Base-by-base conservation (phyloP, 2,797 vertebrate species). In the Calcarius lapponicus region DNA sequence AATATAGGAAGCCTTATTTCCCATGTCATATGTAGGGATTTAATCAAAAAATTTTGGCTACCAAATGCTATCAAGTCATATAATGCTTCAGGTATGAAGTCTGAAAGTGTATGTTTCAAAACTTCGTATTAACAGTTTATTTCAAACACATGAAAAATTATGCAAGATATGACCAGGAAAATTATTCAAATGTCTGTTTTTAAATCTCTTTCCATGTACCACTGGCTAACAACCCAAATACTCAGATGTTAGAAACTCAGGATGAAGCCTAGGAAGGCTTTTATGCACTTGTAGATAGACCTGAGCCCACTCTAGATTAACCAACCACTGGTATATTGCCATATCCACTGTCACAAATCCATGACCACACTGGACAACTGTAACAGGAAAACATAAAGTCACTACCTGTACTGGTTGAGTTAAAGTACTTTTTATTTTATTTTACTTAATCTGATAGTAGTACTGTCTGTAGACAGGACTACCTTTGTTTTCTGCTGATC, bases 321-420 rank as follows among this genome's bases (percentile, higher is more conserved):
- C 12, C 1, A 1, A 56, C 9, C 74, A n/a, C 36, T 51, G 6
- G 2, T 34, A 17, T n/a, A 45, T 17, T 54, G 47, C 17, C 45
- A 50, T 80, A 79, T 18, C 43, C 10, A 29, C 26, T 48, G 42
- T 32, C 71, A 64, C 32, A 85, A 80, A 79, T 34, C 48, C 53
- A 40, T 56, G 51, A 42, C 28, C 2, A 0, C 28, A 51, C 0
- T 3, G 0, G 45, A 62, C 45, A 86, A 84, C 9, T 17, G 53
- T 36, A 69, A 62, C 5, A 78, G 42, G 26, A 80, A 92, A 86
- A 57, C 0, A 50, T 18, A 34, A 90, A 81, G 24, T 70, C 8
- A n/a, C 10, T 51, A 74, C 10, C n/a, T 6, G 0, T 18, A 64
- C 11, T 32, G 12, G 21, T 61, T 45, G 4, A 79, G 6, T 31